phyloP scores from a whole-genome alignment of 2,797 vertebrate genomes.

The Jordanella pulchra region DNA sequence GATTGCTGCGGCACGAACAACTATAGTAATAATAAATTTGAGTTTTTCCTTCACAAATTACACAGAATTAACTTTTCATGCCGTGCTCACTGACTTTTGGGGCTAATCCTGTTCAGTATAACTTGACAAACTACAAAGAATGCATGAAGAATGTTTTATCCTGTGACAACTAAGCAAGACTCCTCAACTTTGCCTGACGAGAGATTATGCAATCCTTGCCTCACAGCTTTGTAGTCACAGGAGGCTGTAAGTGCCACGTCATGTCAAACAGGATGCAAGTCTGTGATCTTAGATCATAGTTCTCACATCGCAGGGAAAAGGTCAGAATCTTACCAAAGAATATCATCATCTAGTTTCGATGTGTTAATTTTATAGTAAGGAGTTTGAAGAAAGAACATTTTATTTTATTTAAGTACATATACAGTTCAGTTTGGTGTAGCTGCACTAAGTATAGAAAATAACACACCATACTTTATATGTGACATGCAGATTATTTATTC shows the following conservation, averaged over 20 bases:
- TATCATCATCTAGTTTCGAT: conserved; percentile 14
- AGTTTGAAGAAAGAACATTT: background rate
- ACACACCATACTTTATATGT: background rate
- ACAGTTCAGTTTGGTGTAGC: background rate
- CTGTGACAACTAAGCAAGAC: conserved; percentile 3
- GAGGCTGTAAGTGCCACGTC: conserved; percentile 58
- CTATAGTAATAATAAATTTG: conserved; percentile 13
- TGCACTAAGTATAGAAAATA: background rate
- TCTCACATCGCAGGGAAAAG: conserved; percentile 51
- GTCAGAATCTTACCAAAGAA: conserved; percentile 38
- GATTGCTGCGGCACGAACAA: conserved; percentile 25
- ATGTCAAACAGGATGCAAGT: conserved; percentile 46
- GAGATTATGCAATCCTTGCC: conserved; percentile 36
- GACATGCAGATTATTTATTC: background rate
- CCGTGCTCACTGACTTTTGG: background rate
- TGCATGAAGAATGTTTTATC: conserved; percentile 8
- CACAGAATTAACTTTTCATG: conserved; percentile 1
- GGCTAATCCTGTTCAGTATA: background rate
- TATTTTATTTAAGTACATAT: background rate
- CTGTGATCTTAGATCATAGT: conserved; percentile 47
- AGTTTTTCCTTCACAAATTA: conserved; percentile 15
- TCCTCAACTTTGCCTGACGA: conserved; percentile 27
- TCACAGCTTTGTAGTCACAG: conserved; percentile 37
- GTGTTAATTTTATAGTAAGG: conserved; percentile 2
- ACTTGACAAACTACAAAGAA: conserved; percentile 10